These are phyloP conservation scores for Sericinus montela DNA, from an alignment of 2,888 invertebrate genomes.

Conservation along the genomic window DNA sequence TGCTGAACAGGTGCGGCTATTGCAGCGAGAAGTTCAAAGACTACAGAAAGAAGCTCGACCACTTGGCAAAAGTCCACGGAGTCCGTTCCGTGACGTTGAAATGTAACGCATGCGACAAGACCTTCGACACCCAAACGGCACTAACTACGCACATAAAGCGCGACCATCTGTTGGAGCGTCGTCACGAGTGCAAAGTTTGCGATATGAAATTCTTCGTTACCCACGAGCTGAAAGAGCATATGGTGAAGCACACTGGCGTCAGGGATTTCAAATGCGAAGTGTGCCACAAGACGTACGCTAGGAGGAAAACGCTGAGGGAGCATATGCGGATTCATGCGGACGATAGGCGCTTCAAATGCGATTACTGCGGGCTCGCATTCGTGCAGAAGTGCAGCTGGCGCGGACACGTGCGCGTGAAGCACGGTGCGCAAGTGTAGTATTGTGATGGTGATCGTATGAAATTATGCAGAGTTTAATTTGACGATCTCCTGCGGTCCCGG, in stretches of 20 bases:
- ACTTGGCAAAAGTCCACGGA: conserved; percentile 32
- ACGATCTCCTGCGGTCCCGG: no score
- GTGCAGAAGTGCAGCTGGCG: conserved; percentile 40
- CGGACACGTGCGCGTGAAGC: conserved; percentile 33
- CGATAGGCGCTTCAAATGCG: conserved; percentile 36
- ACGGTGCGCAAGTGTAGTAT: conserved; percentile 27
- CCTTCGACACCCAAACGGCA: conserved; percentile 29
- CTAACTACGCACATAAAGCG: conserved; percentile 34
- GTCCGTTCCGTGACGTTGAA: conserved; percentile 23
- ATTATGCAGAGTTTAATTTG: no score
- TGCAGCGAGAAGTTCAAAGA: conserved; percentile 41
- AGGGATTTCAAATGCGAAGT: conserved; percentile 34
- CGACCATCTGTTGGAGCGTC: conserved; percentile 46
- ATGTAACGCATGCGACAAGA: conserved; percentile 39
- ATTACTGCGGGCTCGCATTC: conserved; percentile 34
- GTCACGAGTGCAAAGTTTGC: conserved; percentile 33
- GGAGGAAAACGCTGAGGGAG: conserved; percentile 28
- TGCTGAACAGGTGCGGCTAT: conserved; percentile 37
- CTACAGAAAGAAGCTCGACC: conserved; percentile 32
- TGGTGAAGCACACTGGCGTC: conserved; percentile 34
- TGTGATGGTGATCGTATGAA: no score
- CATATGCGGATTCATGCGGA: conserved; percentile 45
- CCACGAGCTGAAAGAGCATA: conserved; percentile 33
- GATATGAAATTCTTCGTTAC: conserved; percentile 34
- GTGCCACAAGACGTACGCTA: conserved; percentile 33